Evolutionary conservation across 2,888 invertebrate genomes (phyloP).

Genomic region (Petrolisthes cinctipes): DNA sequence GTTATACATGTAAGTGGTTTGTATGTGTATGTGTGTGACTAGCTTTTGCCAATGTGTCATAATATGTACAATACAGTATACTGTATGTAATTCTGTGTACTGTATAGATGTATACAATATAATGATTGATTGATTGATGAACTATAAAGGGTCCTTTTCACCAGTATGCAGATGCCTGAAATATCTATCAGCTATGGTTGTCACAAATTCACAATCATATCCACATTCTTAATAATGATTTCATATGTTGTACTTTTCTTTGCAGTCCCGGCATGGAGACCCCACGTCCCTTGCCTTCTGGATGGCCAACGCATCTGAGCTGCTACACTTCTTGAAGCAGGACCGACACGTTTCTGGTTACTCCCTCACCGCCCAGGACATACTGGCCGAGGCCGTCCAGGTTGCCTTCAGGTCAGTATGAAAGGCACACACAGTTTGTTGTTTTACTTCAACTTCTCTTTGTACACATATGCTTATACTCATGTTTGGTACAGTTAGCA

Average conservation of each 20-base stretch:
- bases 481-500: too few relatives aligned
- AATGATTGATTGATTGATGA: too few relatives aligned
- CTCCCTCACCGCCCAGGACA: constrained; percentile 81
- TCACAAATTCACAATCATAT: too few relatives aligned
- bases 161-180: too few relatives aligned
- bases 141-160: too few relatives aligned
- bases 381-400: constrained; percentile 93
- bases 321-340: constrained; percentile 94
- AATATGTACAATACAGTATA: too few relatives aligned
- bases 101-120: too few relatives aligned
- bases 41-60: not conserved
- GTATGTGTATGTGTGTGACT: not conserved
- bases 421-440: not conserved
- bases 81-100: too few relatives aligned
- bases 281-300: constrained; percentile 91
- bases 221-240: too few relatives aligned
- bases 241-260: not conserved
- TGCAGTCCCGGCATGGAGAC: constrained; percentile 79
- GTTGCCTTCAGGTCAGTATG: constrained; percentile 77
- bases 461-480: not conserved
- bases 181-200: too few relatives aligned
- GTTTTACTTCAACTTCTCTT: not conserved
- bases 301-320: constrained; percentile 97
- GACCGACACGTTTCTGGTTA: constrained; percentile 82
- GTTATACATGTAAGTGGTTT: constrained; percentile 79